phyloP scores from a whole-genome alignment of 2,888 invertebrate species.

The Allacma fusca region DNA sequence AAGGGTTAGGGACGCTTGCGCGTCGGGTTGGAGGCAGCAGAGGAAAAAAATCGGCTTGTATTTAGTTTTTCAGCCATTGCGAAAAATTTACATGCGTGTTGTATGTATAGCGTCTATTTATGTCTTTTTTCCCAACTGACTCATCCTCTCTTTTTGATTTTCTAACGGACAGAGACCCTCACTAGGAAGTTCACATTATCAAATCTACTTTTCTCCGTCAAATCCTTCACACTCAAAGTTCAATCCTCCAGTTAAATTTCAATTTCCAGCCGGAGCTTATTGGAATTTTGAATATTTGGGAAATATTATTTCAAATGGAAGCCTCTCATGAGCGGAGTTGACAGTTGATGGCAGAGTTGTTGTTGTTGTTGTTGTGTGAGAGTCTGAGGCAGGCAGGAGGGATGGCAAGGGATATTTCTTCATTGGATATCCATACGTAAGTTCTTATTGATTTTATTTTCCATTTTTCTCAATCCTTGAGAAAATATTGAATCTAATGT shows the following conservation, averaged over 20 bases:
- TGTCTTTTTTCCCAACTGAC: conserved; percentile 8
- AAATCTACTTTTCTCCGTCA: too few relatives aligned
- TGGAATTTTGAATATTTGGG: too few relatives aligned
- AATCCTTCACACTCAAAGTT: too few relatives aligned
- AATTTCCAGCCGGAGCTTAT: too few relatives aligned
- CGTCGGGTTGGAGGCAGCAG: background rate
- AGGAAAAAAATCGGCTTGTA: conserved; percentile 40
- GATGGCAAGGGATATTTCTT: background rate
- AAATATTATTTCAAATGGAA: too few relatives aligned
- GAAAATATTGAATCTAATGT: background rate
- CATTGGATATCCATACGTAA: conserved; percentile 12
- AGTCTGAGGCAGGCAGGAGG: background rate
- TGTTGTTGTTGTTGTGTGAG: background rate
- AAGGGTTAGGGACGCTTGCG: conserved; percentile 34
- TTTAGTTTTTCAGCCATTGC: conserved; percentile 43
- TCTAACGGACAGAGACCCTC: conserved; percentile 9
- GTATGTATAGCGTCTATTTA: conserved; percentile 43
- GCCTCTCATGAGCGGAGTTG: background rate
- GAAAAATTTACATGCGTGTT: conserved; percentile 42
- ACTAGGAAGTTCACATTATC: background rate
- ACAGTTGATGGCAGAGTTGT: conserved; percentile 16
- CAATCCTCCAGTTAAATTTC: too few relatives aligned
- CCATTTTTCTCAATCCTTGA: background rate
- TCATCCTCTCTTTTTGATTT: conserved; percentile 9
- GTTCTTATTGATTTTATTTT: conserved; percentile 16